Evolutionary conservation across 2,888 invertebrate species (phyloP).

Genomic region (Eurois occulta): DNA sequence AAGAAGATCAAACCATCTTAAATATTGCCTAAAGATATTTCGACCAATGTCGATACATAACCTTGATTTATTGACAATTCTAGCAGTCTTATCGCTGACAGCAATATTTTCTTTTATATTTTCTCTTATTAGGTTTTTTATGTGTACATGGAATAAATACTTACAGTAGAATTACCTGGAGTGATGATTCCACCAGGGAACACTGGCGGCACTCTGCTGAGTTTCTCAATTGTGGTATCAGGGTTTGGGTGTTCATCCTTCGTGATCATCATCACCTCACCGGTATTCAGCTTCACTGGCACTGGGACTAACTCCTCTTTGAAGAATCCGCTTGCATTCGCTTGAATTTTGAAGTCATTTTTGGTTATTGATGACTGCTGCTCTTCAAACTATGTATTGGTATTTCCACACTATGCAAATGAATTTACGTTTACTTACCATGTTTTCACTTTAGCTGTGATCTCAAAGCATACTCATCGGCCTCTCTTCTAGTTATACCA

Average conservation of each 20-base stretch:
- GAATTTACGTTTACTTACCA: constrained; percentile 25
- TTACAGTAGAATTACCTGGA: constrained; percentile 29
- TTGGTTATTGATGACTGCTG: too few species aligned
- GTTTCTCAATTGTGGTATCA: constrained; percentile 24
- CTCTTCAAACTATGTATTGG: neutral
- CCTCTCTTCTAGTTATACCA: constrained; percentile 28
- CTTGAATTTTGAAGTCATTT: neutral
- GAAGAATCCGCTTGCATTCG: constrained; percentile 23
- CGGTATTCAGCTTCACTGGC: constrained; percentile 12
- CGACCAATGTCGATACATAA: neutral
- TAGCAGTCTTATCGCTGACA: neutral
- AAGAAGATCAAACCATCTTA: neutral
- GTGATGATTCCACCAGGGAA: constrained; percentile 26
- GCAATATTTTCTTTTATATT: neutral
- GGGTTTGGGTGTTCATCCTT: constrained; percentile 31
- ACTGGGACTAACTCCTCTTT: constrained; percentile 29
- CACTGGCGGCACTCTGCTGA: constrained; percentile 4
- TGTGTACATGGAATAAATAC: neutral
- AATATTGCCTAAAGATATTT: neutral
- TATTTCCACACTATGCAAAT: too few species aligned
- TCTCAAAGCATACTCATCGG: constrained; percentile 50
- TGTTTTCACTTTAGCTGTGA: constrained; percentile 57
- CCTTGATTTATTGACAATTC: neutral
- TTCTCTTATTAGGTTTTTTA: neutral
- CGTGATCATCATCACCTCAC: constrained; percentile 28